phyloP scores from a whole-genome alignment of 2,113 vertebrate species.

The Oncorhynchus tshawytscha region DNA sequence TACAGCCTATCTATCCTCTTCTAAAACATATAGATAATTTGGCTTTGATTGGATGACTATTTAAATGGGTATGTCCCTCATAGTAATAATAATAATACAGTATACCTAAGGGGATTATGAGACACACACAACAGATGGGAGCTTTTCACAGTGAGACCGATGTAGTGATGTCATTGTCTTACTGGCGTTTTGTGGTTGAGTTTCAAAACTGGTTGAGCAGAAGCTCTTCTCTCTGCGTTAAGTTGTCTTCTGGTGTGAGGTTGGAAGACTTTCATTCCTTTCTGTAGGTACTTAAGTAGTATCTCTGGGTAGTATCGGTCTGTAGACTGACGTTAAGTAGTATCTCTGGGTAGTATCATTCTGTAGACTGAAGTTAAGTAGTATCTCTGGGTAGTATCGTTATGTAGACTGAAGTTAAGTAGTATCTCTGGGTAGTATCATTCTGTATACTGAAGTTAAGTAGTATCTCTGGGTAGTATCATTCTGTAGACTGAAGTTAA shows the following conservation, averaged over 20 bases:
- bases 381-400: slow-evolving; percentile 17
- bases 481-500: no score
- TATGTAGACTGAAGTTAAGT: slow-evolving; percentile 26
- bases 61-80: neutral
- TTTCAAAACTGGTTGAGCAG: slow-evolving; percentile 45
- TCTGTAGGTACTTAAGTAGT: slow-evolving; percentile 50
- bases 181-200: slow-evolving; percentile 64
- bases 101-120: slow-evolving; percentile 38
- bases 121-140: slow-evolving; percentile 49
- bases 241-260: slow-evolving; percentile 62
- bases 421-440: no score
- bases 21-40: slow-evolving; percentile 20
- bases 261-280: slow-evolving; percentile 63
- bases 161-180: slow-evolving; percentile 59
- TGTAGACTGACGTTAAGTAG: no score
- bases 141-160: slow-evolving; percentile 43
- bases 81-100: neutral
- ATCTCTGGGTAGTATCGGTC: slow-evolving; percentile 39
- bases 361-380: no score
- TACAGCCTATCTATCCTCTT: slow-evolving; percentile 64
- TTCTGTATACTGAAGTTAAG: no score
- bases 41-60: neutral
- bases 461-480: no score
- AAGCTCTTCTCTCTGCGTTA: slow-evolving; percentile 51
- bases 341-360: no score